A percentile compares a stretch with the other conserved stretches of the same genome.
Conservation (phyloP, 64 coral and sea anemone genomes). For the Actinia equina region DNA sequence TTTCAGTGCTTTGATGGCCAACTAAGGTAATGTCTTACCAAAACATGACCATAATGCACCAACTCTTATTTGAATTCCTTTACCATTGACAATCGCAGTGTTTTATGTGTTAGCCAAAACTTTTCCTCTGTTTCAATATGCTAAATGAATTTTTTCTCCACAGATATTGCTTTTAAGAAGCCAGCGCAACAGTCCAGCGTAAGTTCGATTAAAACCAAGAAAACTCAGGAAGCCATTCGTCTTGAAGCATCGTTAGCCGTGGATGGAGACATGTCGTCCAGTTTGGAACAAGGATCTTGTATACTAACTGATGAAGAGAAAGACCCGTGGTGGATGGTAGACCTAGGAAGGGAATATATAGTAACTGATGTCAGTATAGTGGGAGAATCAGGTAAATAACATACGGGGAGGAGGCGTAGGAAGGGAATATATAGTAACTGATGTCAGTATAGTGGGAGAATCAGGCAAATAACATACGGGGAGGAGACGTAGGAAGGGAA, state of each 20-base stretch:
- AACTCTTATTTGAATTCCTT: too few species aligned
- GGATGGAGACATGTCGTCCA: slow-evolving; percentile 59
- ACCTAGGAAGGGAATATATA: slow-evolving; percentile 60
- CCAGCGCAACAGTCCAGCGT: slow-evolving; percentile 59
- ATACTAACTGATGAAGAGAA: slow-evolving; percentile 40
- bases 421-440: slow-evolving; percentile 68
- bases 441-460: slow-evolving; percentile 69
- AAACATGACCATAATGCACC: too few species aligned
- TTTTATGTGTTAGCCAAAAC: not conserved
- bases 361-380: slow-evolving; percentile 80
- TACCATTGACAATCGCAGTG: too few species aligned
- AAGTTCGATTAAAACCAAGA: not conserved
- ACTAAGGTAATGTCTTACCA: too few species aligned
- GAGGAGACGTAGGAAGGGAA: slow-evolving; percentile 51
- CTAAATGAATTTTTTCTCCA: not conserved
- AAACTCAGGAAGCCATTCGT: not conserved
- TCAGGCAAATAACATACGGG: slow-evolving; percentile 46
- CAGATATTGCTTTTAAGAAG: slow-evolving; percentile 70
- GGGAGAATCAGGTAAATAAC: slow-evolving; percentile 48
- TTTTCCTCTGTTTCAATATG: not conserved
- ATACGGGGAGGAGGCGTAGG: too few species aligned
- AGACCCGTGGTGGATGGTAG: slow-evolving; percentile 83
- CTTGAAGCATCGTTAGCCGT: slow-evolving; percentile 57
- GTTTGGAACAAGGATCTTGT: slow-evolving; percentile 55
- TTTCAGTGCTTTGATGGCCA: too few species aligned